phyloP scores from a whole-genome alignment of 2,797 vertebrate species.

The Salarias fasciatus region DNA sequence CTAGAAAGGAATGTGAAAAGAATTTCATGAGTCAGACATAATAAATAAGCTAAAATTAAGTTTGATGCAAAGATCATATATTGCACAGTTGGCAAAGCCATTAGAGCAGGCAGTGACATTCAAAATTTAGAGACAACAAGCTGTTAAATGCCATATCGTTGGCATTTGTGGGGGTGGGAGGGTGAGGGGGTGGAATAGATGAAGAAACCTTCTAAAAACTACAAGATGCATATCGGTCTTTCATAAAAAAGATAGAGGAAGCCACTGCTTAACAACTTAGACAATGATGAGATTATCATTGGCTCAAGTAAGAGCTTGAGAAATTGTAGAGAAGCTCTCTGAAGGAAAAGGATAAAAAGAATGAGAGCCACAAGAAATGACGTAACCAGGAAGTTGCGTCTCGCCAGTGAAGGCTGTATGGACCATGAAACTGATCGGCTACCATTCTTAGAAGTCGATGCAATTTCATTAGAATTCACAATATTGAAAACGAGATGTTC shows the following conservation, averaged over 20 bases:
- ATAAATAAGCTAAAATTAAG: slow-evolving; percentile 6
- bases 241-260: slow-evolving; percentile 48
- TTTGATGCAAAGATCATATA: slow-evolving; percentile 6
- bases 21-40: slow-evolving; percentile 40
- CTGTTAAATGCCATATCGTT: slow-evolving; percentile 29
- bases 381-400: slow-evolving; percentile 27
- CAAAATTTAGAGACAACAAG: neutral
- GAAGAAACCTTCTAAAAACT: slow-evolving; percentile 5
- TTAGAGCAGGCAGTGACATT: neutral
- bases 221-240: slow-evolving; percentile 29
- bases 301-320: slow-evolving; percentile 74
- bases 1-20: slow-evolving; percentile 66
- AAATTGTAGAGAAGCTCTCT: slow-evolving; percentile 30
- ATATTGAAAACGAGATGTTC: slow-evolving; percentile 20
- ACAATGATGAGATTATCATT: slow-evolving; percentile 75
- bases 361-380: slow-evolving; percentile 44
- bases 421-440: slow-evolving; percentile 64
- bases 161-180: too few species aligned
- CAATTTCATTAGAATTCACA: slow-evolving; percentile 67
- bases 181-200: slow-evolving; percentile 8
- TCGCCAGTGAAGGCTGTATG: slow-evolving; percentile 43
- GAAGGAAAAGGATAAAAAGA: slow-evolving; percentile 28
- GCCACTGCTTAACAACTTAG: slow-evolving; percentile 6
- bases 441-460: slow-evolving; percentile 45
- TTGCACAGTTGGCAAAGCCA: slow-evolving; percentile 2